Base-by-base conservation (phyloP, 2,113 vertebrate species). In the Misgurnus mizolepis region DNA sequence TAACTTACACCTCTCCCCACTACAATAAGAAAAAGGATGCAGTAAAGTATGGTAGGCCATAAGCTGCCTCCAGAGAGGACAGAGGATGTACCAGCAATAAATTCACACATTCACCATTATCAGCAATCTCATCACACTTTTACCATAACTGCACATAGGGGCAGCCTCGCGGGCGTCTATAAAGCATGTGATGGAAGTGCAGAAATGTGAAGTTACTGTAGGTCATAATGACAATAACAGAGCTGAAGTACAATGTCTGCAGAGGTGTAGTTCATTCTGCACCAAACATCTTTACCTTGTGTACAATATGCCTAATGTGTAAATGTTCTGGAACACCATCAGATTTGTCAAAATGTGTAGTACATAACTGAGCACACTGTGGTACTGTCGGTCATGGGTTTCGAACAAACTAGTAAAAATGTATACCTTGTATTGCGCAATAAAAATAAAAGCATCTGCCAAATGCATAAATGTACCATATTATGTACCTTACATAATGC, bases 191-290 rank as follows among this genome's bases (percentile, higher is more conserved):
- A 65, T 58, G 66, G 15, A 47, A 82, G 18, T 69, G 27, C 71
- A 4, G 78, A 53, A 73, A 84, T 84, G 77, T 72, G 58, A 78
- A 81, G 82, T 67, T 80, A 34, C 27, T 34, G 27, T 34, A 84
- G 82, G 76, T 49, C 81, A 61, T 85, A 87, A 86, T 88, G 86
- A 86, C 8, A 22, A 34, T 47, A 75, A 45, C 76, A 84, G 75
- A 61, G 68, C 11, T 60, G 15, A n/a, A 68, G 34, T 22, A 40
- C 75, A 68, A 60, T 7, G 14, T 56, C 14, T 56, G 14, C 10
- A 50, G 12, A 56, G 53, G 17, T 17, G 55, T 2, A 18, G 17
- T 58, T n/a, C 55, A n/a, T 6, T 58, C 27, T 22, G 22, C 22
- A 22, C 22, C 22, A 22, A 22, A 22, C 22, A 22, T 22, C 22